These are phyloP conservation scores for Eulimnadia texana DNA, from an alignment of 1,140 invertebrate genomes.

Conservation along the genomic window DNA sequence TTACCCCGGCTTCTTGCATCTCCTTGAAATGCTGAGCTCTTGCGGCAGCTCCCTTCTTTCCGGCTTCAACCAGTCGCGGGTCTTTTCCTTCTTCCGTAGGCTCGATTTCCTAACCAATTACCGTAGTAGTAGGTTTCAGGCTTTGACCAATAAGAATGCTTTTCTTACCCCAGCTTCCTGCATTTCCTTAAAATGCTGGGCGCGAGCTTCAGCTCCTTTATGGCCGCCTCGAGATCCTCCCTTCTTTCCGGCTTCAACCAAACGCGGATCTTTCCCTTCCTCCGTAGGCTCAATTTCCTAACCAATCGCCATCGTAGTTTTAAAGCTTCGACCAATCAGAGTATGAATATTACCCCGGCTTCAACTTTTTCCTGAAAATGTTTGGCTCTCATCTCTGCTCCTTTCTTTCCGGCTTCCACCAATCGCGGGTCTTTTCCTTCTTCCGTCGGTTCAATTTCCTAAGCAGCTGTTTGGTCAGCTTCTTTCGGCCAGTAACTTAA, in stretches of 20 bases:
- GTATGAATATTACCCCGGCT: conserved; percentile 4
- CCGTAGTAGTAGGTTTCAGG: too few species aligned
- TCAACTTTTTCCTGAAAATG: neutral
- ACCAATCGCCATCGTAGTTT: too few species aligned
- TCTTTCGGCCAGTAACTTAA: neutral
- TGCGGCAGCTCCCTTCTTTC: conserved; percentile 10
- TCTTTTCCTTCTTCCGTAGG: too few species aligned
- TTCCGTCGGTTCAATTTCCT: conserved; percentile 5
- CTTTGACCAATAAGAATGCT: too few species aligned
- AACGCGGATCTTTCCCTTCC: conserved; percentile 4
- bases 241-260: conserved; percentile 10
- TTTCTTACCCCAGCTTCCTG: too few species aligned
- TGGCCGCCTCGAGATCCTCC: neutral
- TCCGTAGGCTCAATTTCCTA: conserved; percentile 10
- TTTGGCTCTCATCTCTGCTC: neutral
- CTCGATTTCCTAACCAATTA: too few species aligned
- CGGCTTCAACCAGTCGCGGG: conserved; percentile 9
- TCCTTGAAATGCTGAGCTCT: conserved; percentile 9
- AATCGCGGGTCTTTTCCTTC: conserved; percentile 7
- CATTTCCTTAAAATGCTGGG: neutral
- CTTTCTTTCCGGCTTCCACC: conserved; percentile 7
- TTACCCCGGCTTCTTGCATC: conserved; percentile 2
- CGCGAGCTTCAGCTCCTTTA: neutral
- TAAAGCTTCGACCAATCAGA: too few species aligned
- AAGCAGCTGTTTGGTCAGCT: neutral